Base-by-base conservation (phyloP, 2,113 vertebrate genomes). In the Ceyx margarethae region DNA sequence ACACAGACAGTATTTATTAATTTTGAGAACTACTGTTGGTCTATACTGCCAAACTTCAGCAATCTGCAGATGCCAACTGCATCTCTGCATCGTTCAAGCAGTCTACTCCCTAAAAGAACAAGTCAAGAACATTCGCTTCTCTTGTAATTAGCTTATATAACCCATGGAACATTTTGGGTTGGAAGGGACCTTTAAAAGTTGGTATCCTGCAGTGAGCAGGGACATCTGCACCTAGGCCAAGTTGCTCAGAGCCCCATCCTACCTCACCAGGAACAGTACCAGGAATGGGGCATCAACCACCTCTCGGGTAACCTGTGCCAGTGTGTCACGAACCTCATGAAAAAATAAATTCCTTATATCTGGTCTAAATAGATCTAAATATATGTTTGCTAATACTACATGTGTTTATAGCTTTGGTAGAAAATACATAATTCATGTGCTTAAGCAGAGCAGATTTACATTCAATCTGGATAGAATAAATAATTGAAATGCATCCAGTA, bases 61-160 rank as follows among this genome's bases (percentile, higher is more conserved):
- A 8, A 8, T 28, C 14, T 15, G 29, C 26, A 43, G 68, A 5
- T 56, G 33, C 40, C 4, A 11, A 6, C 6, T 16, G 21, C 26
- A 13, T 11, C 60, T 16, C 33, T 23, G 68, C 54, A 25, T n/a
- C 25, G 1, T n/a, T 53, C 51, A 21, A 6, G 37, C 45, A 33
- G 8, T 9, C 25, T 20, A 1, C 23, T 68, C 29, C 31, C 37
- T 12, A 9, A 35, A 42, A 21, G 4, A 37, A 45, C 13, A 66
- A 35, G 20, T 12, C 13, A 5, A 4, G 7, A 61, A 7, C 0
- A 0, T 43, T 77, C 50, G 28, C 17, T 45, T 65, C n/a, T 28
- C 22, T 33, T 69, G 25, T 45, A 73, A n/a, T 64, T 50, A 29
- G 4, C 13, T 29, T 7, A 33, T 5, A 33, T 15, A 54, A 54